Conservation (phyloP, 2,888 invertebrate genomes). For the Pimpla rufipes region DNA sequence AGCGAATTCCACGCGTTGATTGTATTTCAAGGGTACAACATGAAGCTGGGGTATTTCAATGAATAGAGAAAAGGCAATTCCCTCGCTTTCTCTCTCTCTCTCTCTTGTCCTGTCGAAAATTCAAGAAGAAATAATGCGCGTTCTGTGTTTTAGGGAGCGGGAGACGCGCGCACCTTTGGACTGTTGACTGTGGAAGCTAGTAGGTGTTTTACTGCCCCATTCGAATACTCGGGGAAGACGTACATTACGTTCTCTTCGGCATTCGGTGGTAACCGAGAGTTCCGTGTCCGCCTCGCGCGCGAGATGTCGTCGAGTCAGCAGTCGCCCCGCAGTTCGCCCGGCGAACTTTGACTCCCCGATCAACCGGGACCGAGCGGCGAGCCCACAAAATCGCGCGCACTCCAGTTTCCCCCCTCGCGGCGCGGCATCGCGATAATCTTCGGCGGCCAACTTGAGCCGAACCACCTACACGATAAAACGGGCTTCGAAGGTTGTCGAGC, state of each 20-base stretch:
- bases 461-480: background rate
- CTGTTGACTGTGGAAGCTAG: background rate
- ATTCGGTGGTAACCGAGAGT: background rate
- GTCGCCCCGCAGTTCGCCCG: background rate
- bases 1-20: background rate
- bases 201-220: background rate
- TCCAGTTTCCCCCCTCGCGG: background rate
- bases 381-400: background rate
- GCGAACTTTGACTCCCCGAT: conserved; percentile 14
- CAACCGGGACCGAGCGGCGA: too few species aligned
- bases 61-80: background rate
- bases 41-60: background rate
- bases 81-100: background rate
- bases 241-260: background rate
- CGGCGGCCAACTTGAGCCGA: background rate
- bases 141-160: too few species aligned
- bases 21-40: background rate
- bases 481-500: background rate
- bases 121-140: background rate
- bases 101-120: background rate
- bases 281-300: background rate
- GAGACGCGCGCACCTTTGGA: too few species aligned
- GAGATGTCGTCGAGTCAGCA: conserved; percentile 14
- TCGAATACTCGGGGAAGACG: background rate
- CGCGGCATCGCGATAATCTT: conserved; percentile 7